Base-by-base conservation (phyloP, 2,888 invertebrate species). In the Pyrrhosoma nymphula region DNA sequence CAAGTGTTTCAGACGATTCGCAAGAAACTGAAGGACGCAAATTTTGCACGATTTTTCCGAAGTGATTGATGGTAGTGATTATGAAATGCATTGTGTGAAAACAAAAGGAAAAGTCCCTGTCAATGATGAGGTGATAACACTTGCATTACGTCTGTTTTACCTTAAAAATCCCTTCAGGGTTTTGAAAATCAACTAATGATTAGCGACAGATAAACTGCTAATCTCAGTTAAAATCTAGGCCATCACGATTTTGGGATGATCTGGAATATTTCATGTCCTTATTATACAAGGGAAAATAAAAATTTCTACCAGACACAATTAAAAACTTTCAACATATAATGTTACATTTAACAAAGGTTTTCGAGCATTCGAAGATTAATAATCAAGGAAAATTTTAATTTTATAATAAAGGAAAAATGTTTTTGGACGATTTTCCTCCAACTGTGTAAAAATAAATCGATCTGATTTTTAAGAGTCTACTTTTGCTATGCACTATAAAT, bases 21-120 rank as follows among this genome's bases (percentile, higher is more conserved):
- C 35, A 82, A 69, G 39, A 30, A 93, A 55, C n/a, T 26, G 93
- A 93, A 93, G 91, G 91, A 91, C 63, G 63, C 39, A 93, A 75
- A 35, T 93, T 75, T 47, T 14, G 93, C 93, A 93, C 93, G 93
- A 93, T 69, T 93, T 90, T 91, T 75, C 47, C 93, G 47, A n/a
- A 69, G 56, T 93, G 93, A 93, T 39, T 93, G 93, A 93, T 93
- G 93, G 8, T 63, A 60, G 91, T 18, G 91, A 91, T 93, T 93
- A 93, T 93, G 93, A 93, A 93, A 93, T 93, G 69, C 55, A 75
- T 75, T 47, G 93, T 93, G 93, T 35, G 75, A 35, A 91, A 39
- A 63, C 18, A 39, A 90, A 63, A 69, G 63, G 35, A 63, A 91
- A 69, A 14, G 39, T 16, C 47, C 69, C 14, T 16, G 23, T 16